These are phyloP conservation scores for Rhinoptilus africanus DNA, from an alignment of 2,113 vertebrate species.

Conservation along the genomic window DNA sequence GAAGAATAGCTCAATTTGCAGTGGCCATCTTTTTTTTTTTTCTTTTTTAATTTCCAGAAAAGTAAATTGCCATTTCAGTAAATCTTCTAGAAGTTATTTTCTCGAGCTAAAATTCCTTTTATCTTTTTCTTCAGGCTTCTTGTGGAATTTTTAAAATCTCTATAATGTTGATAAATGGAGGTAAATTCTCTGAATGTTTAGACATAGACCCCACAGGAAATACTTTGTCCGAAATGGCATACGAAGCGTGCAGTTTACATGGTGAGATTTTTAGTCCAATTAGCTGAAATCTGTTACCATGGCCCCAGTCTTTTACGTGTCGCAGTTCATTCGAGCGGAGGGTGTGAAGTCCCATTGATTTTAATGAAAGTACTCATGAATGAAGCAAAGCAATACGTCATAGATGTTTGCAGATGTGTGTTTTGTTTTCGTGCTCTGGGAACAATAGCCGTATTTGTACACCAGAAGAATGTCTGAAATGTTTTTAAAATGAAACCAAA, in stretches of 20 bases:
- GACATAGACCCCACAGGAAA: neutral
- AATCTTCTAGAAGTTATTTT: neutral
- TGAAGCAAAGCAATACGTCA: neutral
- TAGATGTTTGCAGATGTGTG: neutral
- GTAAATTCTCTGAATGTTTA: neutral
- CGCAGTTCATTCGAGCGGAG: neutral
- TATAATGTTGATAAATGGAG: neutral
- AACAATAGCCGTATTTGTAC: neutral
- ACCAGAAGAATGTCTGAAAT: neutral
- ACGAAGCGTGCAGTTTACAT: neutral
- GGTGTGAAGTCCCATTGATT: constrained; percentile 8
- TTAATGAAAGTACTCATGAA: constrained; percentile 12
- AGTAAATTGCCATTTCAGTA: neutral
- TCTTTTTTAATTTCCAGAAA: neutral
- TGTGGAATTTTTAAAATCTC: neutral
- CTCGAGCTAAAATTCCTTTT: neutral
- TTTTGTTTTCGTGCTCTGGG: neutral
- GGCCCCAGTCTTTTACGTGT: neutral
- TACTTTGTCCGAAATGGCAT: neutral
- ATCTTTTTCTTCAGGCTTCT: neutral
- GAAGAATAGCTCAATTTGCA: neutral
- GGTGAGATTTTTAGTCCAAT: neutral
- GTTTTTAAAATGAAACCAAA: neutral
- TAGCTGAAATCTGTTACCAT: neutral
- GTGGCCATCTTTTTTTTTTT: no score